These are phyloP conservation scores for Pararge aegeria DNA, from an alignment of 1,140 invertebrate genomes.

Conservation along the genomic window DNA sequence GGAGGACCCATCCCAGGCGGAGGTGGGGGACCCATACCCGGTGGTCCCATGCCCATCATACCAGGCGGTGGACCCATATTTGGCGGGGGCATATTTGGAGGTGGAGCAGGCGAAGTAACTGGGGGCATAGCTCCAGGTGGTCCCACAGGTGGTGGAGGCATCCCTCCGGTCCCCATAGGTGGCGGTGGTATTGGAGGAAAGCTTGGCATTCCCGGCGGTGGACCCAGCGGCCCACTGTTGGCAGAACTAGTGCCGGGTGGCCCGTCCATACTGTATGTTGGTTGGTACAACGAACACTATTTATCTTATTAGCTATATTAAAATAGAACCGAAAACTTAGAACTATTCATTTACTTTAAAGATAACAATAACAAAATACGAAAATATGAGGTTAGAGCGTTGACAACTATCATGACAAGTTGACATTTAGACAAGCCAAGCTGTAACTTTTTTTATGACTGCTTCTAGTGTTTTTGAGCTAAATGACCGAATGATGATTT, in stretches of 20 bases:
- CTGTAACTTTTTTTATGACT: too few species aligned
- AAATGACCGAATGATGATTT: too few species aligned
- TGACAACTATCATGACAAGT: too few species aligned
- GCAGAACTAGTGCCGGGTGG: constrained; percentile 57
- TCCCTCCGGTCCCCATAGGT: constrained; percentile 38
- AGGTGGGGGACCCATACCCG: constrained; percentile 31
- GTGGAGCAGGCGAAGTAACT: constrained; percentile 41
- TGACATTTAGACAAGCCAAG: too few species aligned
- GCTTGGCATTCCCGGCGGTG: constrained; percentile 63
- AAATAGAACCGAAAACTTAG: not conserved
- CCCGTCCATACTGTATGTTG: constrained; percentile 48
- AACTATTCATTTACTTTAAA: not conserved
- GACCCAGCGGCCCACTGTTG: constrained; percentile 52
- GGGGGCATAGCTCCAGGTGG: constrained; percentile 56
- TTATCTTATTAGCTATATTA: not conserved
- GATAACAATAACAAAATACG: not conserved
- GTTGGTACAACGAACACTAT: not conserved
- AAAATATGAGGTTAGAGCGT: not conserved
- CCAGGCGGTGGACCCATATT: constrained; percentile 51
- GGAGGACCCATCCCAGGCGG: constrained; percentile 42
- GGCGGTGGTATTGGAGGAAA: constrained; percentile 68
- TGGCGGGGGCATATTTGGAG: constrained; percentile 47
- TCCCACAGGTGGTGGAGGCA: constrained; percentile 52
- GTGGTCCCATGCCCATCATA: constrained; percentile 49
- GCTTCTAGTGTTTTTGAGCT: too few species aligned